A percentile compares a stretch with the other conserved stretches of the same genome.
phyloP scores from a whole-genome alignment of 2,797 vertebrate genomes.

The Gallinago solitaria region DNA sequence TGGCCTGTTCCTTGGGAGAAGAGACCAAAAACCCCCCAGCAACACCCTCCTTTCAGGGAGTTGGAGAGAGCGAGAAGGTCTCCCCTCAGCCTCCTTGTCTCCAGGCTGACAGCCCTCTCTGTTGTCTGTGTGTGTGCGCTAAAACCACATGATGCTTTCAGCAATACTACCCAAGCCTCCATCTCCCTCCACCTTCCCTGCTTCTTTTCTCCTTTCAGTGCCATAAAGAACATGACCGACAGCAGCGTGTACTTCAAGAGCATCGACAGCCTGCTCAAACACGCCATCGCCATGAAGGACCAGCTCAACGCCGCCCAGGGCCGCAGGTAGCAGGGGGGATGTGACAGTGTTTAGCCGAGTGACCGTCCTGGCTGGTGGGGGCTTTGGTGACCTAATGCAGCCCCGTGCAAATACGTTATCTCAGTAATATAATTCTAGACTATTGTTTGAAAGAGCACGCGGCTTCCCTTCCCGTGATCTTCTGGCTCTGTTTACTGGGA shows the following conservation, averaged over 20 bases:
- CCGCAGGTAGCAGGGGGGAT: constrained; percentile 82
- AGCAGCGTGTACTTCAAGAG: constrained; percentile 94
- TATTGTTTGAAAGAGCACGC: not conserved
- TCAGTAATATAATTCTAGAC: not conserved
- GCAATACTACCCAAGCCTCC: not conserved
- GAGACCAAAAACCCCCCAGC: no score
- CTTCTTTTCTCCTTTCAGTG: constrained; percentile 73
- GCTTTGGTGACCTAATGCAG: not conserved
- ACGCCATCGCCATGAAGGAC: constrained; percentile 88
- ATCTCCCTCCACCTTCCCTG: not conserved
- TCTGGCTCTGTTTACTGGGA: not conserved
- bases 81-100: no score
- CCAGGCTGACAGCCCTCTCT: no score
- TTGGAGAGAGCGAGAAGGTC: no score
- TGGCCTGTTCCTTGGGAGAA: no score
- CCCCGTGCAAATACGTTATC: not conserved
- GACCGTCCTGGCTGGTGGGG: not conserved
- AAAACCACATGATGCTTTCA: fast-evolving
- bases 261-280: constrained; percentile 90
- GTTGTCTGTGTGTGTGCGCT: not conserved
- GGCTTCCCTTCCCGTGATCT: not conserved
- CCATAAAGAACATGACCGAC: constrained; percentile 94
- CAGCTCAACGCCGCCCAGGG: constrained; percentile 86
- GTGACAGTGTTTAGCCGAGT: not conserved
- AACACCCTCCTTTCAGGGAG: no score